These are phyloP conservation scores for Halocynthia aurantium DNA, from an alignment of 23 tunicate species.

Conservation along the genomic window DNA sequence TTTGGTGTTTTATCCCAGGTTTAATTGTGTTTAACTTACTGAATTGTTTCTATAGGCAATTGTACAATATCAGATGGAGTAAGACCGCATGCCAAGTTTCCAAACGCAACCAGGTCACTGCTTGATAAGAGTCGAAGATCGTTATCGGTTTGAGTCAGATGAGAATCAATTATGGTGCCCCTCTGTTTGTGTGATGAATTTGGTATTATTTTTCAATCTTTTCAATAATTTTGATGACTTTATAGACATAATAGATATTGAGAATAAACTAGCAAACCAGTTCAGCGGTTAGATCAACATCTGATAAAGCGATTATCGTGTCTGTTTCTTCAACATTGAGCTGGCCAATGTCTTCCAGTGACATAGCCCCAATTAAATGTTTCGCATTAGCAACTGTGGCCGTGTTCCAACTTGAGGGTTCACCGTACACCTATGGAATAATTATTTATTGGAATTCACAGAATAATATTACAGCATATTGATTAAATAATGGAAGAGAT, in stretches of 20 bases:
- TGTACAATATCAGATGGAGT: neutral
- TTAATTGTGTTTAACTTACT: neutral
- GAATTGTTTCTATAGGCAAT: neutral
- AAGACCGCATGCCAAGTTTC: constrained; percentile 8
- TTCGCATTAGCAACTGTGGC: constrained; percentile 40
- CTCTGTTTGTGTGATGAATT: neutral
- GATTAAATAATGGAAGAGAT: neutral
- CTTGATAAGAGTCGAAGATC: constrained; percentile 5
- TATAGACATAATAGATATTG: neutral
- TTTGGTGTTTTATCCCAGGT: neutral
- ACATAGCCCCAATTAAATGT: constrained; percentile 26
- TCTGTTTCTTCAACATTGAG: constrained; percentile 35
- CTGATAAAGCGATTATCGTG: constrained; percentile 21
- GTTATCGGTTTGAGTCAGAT: constrained; percentile 1
- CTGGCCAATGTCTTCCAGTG: constrained; percentile 12
- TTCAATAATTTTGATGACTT: neutral
- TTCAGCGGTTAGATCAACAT: constrained; percentile 27
- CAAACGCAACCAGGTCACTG: constrained; percentile 21
- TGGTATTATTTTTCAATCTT: neutral
- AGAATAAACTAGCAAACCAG: constrained; percentile 9
- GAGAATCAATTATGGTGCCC: constrained; percentile 2
- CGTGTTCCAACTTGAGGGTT: constrained; percentile 25
- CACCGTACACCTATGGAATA: constrained; percentile 26
- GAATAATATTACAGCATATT: neutral
- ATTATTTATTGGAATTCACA: neutral